Conservation (phyloP, 2,797 vertebrate genomes). For the Falco concolor region DNA sequence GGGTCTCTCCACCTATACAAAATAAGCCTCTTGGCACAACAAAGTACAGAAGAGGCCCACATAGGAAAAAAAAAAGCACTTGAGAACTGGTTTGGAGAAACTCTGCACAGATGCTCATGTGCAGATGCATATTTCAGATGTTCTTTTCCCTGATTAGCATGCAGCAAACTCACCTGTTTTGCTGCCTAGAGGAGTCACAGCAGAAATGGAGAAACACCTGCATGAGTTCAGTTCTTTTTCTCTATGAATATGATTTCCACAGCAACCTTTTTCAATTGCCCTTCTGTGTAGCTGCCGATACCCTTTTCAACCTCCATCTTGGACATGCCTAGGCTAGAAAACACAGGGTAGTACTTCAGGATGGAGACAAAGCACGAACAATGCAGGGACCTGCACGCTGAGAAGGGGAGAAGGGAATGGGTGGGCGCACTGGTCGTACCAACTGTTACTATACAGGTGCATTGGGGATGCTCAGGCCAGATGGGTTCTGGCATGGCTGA, state of each 20-base stretch:
- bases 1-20: slow-evolving; percentile 51
- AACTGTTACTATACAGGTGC: not conserved
- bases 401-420: not conserved
- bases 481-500: not conserved
- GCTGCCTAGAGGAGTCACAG: slow-evolving; percentile 46
- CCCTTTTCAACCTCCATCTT: not conserved
- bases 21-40: slow-evolving; percentile 37
- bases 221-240: slow-evolving; percentile 4
- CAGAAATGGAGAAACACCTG: slow-evolving; percentile 47
- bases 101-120: slow-evolving; percentile 61
- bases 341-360: not conserved
- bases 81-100: slow-evolving; percentile 52
- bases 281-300: not conserved
- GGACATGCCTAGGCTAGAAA: not conserved
- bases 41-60: slow-evolving; percentile 30
- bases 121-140: slow-evolving; percentile 67
- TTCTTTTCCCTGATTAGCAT: slow-evolving; percentile 59
- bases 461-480: not conserved
- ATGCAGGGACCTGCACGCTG: not conserved
- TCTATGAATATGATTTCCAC: not conserved
- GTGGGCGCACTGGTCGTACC: not conserved
- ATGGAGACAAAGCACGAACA: not conserved
- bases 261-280: not conserved
- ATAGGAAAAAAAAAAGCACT: slow-evolving; percentile 20
- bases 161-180: slow-evolving; percentile 61